Base-by-base conservation (phyloP, 2,888 invertebrate species). In the Lysandra coridon region DNA sequence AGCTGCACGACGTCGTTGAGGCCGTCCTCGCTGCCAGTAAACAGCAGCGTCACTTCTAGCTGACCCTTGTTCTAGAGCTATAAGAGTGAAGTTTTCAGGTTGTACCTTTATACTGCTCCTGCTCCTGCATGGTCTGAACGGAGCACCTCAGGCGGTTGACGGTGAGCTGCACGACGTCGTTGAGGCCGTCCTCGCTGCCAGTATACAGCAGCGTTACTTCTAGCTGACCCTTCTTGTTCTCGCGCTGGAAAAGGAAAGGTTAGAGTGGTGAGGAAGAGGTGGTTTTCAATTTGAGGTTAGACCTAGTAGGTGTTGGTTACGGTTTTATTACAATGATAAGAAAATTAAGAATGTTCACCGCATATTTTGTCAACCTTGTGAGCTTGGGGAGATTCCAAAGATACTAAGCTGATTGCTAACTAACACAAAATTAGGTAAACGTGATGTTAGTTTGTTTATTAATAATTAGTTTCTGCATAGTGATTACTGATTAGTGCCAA, bases 81-180 rank as follows among this genome's bases (percentile, higher is more conserved):
- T 80, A 90, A 83, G 33, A 33, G 49, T 1, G 57, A 57, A 4
- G 4, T 0, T 12, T 57, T 49, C 10, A 12, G 10, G 2, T 49
- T 49, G 49, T 89, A 96, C 96, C 96, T 92, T 96, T 96, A 82
- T 95, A 94, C 84, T 95, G 95, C 86, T 97, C 96, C 82, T 96
- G 96, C 82, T 96, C 96, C 83, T 96, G 96, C 96, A 97, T 96
- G n/a, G 96, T 96, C 86, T 96, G 95, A 80, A 97, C 93, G 80
- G 96, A 96, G 87, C 96, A 96, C 80, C 96, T 91, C 81, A 96
- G 90, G 82, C 96, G 94, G 82, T 95, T 95, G 62, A 97, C 93
- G 10, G 95, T 95, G 57, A 97, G 88, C 84, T 96, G 95, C 80
- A 97, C 94, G 33, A 93, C 91, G 83, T 96, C 96, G 83, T 96